A percentile compares a stretch with the other conserved stretches of the same genome.
These are phyloP conservation scores for Natator depressus DNA, from an alignment of 2,113 vertebrate genomes.

Conservation along the genomic window DNA sequence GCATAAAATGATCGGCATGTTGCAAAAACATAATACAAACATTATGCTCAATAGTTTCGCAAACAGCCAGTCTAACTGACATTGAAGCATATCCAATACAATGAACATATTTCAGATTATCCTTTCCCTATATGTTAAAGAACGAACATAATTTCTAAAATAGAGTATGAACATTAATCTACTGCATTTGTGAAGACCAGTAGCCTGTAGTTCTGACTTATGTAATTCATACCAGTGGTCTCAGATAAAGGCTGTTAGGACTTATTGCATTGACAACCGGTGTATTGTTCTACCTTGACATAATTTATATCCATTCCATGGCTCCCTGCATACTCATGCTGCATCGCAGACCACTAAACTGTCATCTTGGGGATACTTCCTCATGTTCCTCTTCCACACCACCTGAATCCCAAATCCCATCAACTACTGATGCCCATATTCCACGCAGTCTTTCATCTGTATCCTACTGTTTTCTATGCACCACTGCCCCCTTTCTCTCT, in stretches of 20 bases:
- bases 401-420: not conserved
- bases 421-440: not conserved
- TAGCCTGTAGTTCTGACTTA: not conserved
- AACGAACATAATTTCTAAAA: not conserved
- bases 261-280: not conserved
- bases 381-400: not conserved
- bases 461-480: not conserved
- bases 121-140: not conserved
- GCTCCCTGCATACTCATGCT: not conserved
- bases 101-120: not conserved
- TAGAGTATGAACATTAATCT: not conserved
- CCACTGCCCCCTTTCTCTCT: not conserved
- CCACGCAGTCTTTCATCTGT: not conserved
- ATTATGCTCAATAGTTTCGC: not conserved
- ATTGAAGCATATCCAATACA: not conserved
- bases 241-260: not conserved
- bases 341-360: not conserved
- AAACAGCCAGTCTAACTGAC: not conserved
- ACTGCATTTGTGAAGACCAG: not conserved
- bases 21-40: not conserved
- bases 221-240: not conserved
- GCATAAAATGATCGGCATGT: not conserved
- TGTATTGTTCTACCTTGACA: not conserved
- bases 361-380: not conserved
- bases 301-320: not conserved